Percentiles rank a stretch among this genome's conserved stretches.
These are phyloP conservation scores for Coreoperca whiteheadi DNA, from an alignment of 2,113 vertebrate genomes.

Conservation along the genomic window DNA sequence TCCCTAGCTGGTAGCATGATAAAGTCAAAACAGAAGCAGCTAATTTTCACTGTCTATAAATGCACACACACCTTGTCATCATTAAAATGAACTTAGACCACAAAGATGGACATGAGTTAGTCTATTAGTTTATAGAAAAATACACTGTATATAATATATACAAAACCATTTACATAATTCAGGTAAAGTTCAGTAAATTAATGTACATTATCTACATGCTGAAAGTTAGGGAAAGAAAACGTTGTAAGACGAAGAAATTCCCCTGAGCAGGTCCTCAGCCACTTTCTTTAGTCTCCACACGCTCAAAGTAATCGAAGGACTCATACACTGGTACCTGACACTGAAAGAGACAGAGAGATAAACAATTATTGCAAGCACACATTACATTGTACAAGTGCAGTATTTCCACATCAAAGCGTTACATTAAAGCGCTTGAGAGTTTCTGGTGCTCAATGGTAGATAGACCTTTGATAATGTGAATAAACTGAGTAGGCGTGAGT, in stretches of 20 bases:
- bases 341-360: conserved; percentile 52
- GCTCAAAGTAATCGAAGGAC: conserved; percentile 70
- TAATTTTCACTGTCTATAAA: background rate
- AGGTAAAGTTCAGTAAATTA: background rate
- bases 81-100: conserved; percentile 1
- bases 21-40: background rate
- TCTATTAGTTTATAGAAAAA: conserved; percentile 51
- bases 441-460: background rate
- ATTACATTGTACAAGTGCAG: background rate
- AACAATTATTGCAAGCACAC: background rate
- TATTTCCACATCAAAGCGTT: background rate
- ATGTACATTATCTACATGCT: conserved; percentile 25
- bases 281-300: conserved; percentile 43
- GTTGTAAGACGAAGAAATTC: background rate
- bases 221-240: rapidly evolving
- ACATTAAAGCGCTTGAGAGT: background rate
- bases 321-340: conserved; percentile 73
- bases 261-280: background rate
- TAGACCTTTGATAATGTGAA: background rate
- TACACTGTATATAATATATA: conserved; percentile 38
- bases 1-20: background rate
- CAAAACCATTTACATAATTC: background rate
- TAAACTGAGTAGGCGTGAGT: background rate
- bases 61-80: background rate
- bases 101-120: background rate